Evolutionary conservation across 2,797 vertebrate genomes (phyloP).

Genomic region (Siniperca undulata): DNA sequence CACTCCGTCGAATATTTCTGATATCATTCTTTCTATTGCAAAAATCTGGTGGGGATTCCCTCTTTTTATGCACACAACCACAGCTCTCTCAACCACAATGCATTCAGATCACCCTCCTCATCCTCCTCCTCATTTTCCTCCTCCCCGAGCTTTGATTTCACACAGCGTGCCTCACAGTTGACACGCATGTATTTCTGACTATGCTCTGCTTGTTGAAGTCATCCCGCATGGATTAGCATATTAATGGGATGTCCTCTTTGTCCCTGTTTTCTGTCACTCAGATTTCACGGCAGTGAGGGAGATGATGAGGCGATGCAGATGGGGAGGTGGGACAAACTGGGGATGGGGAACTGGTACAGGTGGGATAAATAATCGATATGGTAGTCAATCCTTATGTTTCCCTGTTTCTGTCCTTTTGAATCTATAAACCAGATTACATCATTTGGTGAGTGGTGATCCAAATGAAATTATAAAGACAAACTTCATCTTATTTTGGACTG

Average conservation of each 20-base stretch:
- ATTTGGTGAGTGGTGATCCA: neutral
- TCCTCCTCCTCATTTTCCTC: neutral
- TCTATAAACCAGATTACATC: neutral
- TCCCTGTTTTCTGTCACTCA: constrained; percentile 72
- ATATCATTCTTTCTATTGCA: neutral
- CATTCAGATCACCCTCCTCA: constrained; percentile 11
- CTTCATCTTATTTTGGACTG: neutral
- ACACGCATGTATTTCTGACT: constrained; percentile 62
- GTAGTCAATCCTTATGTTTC: neutral
- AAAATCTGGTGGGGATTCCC: constrained; percentile 50
- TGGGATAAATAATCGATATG: constrained; percentile 21
- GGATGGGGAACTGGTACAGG: neutral
- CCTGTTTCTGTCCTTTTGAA: neutral
- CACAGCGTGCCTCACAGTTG: constrained; percentile 43
- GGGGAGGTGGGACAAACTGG: neutral
- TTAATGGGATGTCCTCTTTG: constrained; percentile 77
- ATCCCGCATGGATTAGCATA: constrained; percentile 77
- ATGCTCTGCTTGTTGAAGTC: constrained; percentile 58
- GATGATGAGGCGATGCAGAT: constrained; percentile 23
- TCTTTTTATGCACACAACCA: constrained; percentile 8
- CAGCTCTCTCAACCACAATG: neutral
- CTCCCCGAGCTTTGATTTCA: constrained; percentile 49
- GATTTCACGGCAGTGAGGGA: constrained; percentile 57
- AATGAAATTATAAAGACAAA: neutral
- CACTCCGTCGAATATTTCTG: neutral